Conservation (phyloP, 64 coral and sea anemone species). For the Exaiptasia diaphana region DNA sequence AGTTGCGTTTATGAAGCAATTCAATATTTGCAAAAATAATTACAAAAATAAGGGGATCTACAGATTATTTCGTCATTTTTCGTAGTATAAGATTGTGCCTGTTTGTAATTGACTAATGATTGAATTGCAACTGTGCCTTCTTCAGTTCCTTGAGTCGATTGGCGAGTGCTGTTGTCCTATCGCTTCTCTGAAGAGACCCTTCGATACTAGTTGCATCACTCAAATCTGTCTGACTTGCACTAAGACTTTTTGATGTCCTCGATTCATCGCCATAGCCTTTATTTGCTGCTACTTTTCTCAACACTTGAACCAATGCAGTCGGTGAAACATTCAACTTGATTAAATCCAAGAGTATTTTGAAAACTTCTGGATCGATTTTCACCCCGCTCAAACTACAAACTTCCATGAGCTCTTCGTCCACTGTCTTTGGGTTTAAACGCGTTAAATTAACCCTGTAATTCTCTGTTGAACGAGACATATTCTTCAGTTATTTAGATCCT, state of each 20-base stretch:
- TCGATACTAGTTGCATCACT: not conserved
- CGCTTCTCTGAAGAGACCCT: not conserved
- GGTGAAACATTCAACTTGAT: conserved; percentile 93
- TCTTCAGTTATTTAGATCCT: too few species aligned
- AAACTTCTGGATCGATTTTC: conserved; percentile 80
- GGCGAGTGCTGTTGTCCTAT: not conserved
- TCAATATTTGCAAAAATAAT: too few species aligned
- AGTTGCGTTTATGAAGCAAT: too few species aligned
- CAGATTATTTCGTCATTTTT: too few species aligned
- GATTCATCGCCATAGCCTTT: conserved; percentile 55
- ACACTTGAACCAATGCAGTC: conserved; percentile 74
- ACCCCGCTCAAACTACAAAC: conserved; percentile 94
- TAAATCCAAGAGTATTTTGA: conserved; percentile 92
- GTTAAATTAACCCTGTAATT: conserved; percentile 75
- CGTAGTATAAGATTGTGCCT: too few species aligned
- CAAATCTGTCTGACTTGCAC: not conserved
- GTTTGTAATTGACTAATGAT: too few species aligned
- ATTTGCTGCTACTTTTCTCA: conserved; percentile 74
- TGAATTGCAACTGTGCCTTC: not conserved
- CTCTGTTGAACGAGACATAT: conserved; percentile 80
- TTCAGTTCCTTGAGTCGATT: conserved; percentile 14
- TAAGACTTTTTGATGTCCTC: not conserved
- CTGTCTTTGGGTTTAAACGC: conserved; percentile 61
- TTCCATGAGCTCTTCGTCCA: conserved; percentile 86
- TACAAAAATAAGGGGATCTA: too few species aligned